Evolutionary conservation across 2,888 invertebrate species (phyloP).

Genomic region (Epistrophe eligans): DNA sequence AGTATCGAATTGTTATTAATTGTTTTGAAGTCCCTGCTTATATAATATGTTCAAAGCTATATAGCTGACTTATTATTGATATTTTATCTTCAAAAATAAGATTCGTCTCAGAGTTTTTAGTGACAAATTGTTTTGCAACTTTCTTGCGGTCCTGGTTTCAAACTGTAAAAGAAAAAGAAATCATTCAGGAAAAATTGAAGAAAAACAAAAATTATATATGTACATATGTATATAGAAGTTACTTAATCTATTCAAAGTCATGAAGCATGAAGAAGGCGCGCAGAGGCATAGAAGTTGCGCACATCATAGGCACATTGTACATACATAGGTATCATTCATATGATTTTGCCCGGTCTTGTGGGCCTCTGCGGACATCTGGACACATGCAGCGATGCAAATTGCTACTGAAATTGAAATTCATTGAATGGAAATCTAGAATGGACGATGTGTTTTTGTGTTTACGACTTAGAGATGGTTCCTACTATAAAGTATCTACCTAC

Average conservation of each 20-base stretch:
- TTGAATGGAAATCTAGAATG: conserved; percentile 8
- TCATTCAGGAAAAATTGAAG: background rate
- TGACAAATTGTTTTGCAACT: conserved; percentile 13
- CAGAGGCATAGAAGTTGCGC: conserved; percentile 21
- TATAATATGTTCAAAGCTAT: too few species aligned
- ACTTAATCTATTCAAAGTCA: conserved; percentile 44
- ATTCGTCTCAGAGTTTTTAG: conserved; percentile 13
- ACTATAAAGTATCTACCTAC: too few species aligned
- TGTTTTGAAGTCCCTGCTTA: background rate
- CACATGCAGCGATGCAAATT: conserved; percentile 61
- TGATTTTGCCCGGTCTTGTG: background rate
- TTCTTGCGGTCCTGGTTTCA: background rate
- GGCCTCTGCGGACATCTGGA: conserved; percentile 21
- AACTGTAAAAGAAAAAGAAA: background rate
- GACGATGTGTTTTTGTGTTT: conserved; percentile 22
- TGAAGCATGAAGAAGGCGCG: conserved; percentile 5
- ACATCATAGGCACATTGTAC: too few species aligned
- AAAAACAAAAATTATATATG: background rate
- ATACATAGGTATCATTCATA: background rate
- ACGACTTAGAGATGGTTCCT: conserved; percentile 7
- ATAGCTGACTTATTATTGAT: background rate
- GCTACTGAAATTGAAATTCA: conserved; percentile 61
- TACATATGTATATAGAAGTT: background rate
- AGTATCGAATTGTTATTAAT: conserved; percentile 16
- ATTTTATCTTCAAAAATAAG: background rate